A percentile compares a stretch with the other conserved stretches of the same genome.
phyloP scores from a whole-genome alignment of 2,113 vertebrate genomes.

The Eclectus roratus region DNA sequence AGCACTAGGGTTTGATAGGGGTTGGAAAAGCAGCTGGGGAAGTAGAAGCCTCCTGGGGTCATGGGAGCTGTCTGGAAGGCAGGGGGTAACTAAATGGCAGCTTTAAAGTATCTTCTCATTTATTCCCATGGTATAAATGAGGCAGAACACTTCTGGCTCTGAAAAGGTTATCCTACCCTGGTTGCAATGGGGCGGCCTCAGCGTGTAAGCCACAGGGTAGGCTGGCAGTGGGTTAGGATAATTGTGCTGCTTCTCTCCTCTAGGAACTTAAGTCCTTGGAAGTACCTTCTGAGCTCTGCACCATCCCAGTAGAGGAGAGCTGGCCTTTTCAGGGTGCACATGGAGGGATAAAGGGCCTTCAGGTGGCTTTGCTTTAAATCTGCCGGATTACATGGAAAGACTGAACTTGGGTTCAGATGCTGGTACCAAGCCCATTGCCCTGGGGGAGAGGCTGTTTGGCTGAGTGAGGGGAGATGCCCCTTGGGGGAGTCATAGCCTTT shows the following conservation, averaged over 20 bases:
- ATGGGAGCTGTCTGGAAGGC: background rate
- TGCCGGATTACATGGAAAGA: rapidly evolving
- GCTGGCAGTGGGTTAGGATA: background rate
- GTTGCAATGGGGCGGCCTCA: background rate
- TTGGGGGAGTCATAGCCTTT: background rate
- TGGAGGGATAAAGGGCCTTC: background rate
- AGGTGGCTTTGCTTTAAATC: background rate
- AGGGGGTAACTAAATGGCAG: background rate
- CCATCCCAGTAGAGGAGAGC: background rate
- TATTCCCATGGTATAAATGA: background rate
- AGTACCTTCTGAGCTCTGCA: background rate
- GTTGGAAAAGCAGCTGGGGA: background rate
- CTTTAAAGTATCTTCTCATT: background rate
- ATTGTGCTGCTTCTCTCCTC: background rate
- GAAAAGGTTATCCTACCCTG: background rate
- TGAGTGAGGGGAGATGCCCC: background rate
- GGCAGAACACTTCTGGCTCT: background rate
- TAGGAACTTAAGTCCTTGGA: background rate
- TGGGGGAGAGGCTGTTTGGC: background rate
- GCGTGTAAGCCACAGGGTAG: background rate
- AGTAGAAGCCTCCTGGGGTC: background rate
- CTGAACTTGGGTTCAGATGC: background rate
- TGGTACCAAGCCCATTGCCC: rapidly evolving
- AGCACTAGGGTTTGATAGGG: background rate
- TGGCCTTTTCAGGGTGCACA: background rate